phyloP scores from a whole-genome alignment of 2,888 invertebrate genomes.

The Poecilus cupreus region DNA sequence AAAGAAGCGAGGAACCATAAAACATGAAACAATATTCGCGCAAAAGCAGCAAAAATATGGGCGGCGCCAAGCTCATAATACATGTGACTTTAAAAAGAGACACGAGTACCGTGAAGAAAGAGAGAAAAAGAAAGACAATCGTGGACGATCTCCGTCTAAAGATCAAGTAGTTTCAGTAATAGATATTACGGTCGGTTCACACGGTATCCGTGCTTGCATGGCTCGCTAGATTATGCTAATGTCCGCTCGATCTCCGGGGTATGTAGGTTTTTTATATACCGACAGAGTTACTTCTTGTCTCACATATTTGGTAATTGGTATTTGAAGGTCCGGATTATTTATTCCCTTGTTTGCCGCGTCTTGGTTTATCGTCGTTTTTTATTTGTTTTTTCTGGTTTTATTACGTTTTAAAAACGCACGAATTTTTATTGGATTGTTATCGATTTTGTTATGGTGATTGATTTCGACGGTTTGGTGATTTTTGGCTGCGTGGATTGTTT shows the following conservation, averaged over 20 bases:
- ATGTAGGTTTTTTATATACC: constrained; percentile 50
- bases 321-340: constrained; percentile 50
- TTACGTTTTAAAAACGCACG: constrained; percentile 54
- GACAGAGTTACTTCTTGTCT: constrained; percentile 12
- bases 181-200: constrained; percentile 54
- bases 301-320: constrained; percentile 59
- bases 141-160: constrained; percentile 31
- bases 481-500: constrained; percentile 31
- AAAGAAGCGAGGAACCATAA: background rate
- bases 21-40: constrained; percentile 9
- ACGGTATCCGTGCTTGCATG: constrained; percentile 45
- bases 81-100: constrained; percentile 7
- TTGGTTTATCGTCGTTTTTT: constrained; percentile 51
- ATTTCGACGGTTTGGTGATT: constrained; percentile 13
- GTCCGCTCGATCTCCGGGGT: constrained; percentile 15
- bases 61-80: constrained; percentile 14
- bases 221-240: constrained; percentile 52
- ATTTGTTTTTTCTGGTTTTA: constrained; percentile 54
- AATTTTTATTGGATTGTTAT: constrained; percentile 53
- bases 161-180: constrained; percentile 52
- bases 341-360: constrained; percentile 53
- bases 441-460: constrained; percentile 42
- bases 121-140: constrained; percentile 12
- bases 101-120: background rate
- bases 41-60: constrained; percentile 26